phyloP scores from a whole-genome alignment of 2,113 vertebrate species.

The Rallus limicola region DNA sequence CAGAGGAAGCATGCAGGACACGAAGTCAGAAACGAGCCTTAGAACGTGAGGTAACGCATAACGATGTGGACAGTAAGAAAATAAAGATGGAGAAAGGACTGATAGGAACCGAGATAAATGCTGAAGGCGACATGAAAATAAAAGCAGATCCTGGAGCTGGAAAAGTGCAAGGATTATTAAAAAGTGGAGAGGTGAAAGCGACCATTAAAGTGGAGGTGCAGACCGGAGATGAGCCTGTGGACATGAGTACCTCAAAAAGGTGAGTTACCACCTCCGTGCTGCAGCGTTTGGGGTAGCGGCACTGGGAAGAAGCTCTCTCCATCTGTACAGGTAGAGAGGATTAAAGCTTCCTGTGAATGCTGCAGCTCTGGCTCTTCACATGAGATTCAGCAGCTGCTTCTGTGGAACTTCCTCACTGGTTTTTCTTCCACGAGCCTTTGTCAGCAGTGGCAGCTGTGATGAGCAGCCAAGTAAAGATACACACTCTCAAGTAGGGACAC shows the following conservation, averaged over 20 bases:
- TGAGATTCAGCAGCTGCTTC: background rate
- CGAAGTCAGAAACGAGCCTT: constrained; percentile 95
- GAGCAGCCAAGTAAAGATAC: background rate
- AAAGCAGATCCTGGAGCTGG: constrained; percentile 73
- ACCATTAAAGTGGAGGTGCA: constrained; percentile 88
- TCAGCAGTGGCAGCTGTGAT: background rate
- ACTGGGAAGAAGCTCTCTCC: background rate
- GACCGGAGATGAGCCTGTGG: constrained; percentile 89
- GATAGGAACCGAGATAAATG: constrained; percentile 39
- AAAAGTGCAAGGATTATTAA: constrained; percentile 81
- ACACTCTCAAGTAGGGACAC: background rate
- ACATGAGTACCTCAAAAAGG: constrained; percentile 96
- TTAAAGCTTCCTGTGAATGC: fast-evolving
- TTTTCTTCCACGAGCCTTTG: background rate
- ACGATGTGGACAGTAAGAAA: constrained; percentile 86
- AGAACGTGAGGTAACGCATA: constrained; percentile 80
- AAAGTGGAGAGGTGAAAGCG: constrained; percentile 82
- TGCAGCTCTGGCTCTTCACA: background rate
- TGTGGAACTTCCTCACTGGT: background rate
- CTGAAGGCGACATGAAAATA: constrained; percentile 68
- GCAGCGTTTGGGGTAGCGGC: background rate
- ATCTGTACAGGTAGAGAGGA: background rate
- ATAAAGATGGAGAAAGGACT: constrained; percentile 85
- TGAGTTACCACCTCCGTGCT: constrained; percentile 42
- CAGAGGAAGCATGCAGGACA: constrained; percentile 92